phyloP scores from a whole-genome alignment of 2,888 invertebrate genomes.

The Piscicola geometra region DNA sequence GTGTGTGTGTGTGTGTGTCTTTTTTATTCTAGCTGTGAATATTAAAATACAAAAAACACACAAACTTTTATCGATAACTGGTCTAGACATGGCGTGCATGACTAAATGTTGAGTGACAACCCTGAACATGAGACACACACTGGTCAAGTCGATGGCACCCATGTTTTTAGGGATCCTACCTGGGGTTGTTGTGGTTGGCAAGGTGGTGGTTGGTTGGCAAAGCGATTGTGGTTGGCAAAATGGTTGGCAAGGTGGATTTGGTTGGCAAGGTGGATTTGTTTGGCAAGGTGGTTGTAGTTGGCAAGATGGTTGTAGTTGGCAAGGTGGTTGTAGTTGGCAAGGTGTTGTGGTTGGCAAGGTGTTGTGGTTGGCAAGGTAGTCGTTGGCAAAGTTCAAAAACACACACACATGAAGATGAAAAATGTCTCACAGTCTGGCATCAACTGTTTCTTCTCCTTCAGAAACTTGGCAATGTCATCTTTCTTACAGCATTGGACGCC shows the following conservation, averaged over 20 bases:
- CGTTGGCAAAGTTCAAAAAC: background rate
- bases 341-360: background rate
- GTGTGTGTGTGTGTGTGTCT: too few relatives aligned
- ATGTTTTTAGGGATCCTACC: background rate
- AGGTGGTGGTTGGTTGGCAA: background rate
- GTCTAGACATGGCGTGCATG: background rate
- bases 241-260: background rate
- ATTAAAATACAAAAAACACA: background rate
- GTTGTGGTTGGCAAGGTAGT: too few relatives aligned
- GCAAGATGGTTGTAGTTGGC: background rate
- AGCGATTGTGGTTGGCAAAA: background rate
- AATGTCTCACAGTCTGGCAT: background rate
- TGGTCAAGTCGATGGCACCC: background rate
- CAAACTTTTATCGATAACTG: background rate
- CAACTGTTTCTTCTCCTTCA: background rate
- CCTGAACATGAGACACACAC: background rate
- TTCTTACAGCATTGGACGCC: constrained; percentile 7
- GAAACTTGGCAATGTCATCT: background rate
- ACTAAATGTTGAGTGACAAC: background rate
- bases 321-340: background rate
- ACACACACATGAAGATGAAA: too few relatives aligned
- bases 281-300: background rate
- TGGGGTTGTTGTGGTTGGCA: too few relatives aligned
- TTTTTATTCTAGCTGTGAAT: too few relatives aligned
- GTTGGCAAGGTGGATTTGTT: background rate